phyloP scores from a whole-genome alignment of 2,888 invertebrate genomes.

The Anoplius nigerrimus region DNA sequence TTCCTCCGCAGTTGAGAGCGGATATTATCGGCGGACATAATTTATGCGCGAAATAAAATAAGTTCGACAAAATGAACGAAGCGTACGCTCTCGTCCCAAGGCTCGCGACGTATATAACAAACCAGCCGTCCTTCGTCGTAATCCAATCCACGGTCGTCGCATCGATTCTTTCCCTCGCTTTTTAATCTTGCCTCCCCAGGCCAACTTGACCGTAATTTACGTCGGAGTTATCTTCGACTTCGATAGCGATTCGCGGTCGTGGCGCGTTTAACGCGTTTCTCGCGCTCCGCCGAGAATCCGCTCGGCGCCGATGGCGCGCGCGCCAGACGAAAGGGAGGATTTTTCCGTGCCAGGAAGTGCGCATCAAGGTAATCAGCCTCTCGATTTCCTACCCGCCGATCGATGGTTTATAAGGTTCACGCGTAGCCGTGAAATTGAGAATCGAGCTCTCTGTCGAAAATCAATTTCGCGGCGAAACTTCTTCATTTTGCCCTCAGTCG shows the following conservation, averaged over 20 bases:
- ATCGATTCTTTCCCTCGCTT: constrained; percentile 36
- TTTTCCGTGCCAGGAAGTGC: too few relatives aligned
- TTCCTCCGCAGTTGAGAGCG: too few relatives aligned
- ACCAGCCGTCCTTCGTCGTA: constrained; percentile 47
- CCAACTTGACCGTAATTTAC: constrained; percentile 44
- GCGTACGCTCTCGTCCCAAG: constrained; percentile 23
- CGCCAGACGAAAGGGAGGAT: too few relatives aligned
- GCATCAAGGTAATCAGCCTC: too few relatives aligned
- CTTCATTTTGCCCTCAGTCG: too few relatives aligned
- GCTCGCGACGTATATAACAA: constrained; percentile 10
- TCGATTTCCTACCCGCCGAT: neutral
- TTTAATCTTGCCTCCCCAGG: constrained; percentile 29
- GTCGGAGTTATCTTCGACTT: constrained; percentile 3
- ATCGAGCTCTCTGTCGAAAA: too few relatives aligned
- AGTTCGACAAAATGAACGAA: constrained; percentile 18
- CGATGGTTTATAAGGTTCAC: neutral
- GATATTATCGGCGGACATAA: neutral
- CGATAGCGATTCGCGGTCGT: constrained; percentile 22
- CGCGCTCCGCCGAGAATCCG: neutral
- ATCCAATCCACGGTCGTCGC: constrained; percentile 46
- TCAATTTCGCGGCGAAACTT: too few relatives aligned
- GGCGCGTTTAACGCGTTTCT: constrained; percentile 1
- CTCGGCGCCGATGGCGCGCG: too few relatives aligned
- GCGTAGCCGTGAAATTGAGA: too few relatives aligned
- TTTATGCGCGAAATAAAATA: constrained; percentile 11